phyloP scores from a whole-genome alignment of 2,888 invertebrate genomes.

The Cybosia mesomella region DNA sequence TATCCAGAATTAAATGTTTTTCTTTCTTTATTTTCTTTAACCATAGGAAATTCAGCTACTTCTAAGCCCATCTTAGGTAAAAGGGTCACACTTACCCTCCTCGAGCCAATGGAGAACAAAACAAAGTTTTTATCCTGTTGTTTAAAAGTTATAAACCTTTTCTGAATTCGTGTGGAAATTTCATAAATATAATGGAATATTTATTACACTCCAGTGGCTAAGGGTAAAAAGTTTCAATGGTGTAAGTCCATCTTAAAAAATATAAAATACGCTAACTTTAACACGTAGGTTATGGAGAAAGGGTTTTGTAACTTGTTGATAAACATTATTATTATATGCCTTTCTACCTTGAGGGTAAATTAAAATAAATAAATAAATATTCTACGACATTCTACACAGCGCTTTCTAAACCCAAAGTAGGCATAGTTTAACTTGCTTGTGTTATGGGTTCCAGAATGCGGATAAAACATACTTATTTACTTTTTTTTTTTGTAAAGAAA shows the following conservation, averaged over 20 bases:
- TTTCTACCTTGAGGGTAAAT: too few species aligned
- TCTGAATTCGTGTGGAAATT: constrained; percentile 4
- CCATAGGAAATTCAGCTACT: neutral
- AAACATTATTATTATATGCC: too few species aligned
- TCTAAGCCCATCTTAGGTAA: neutral
- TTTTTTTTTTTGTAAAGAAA: too few species aligned
- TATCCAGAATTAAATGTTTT: too few species aligned
- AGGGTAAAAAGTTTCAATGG: neutral
- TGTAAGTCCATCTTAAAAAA: constrained; percentile 1
- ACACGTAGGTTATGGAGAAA: neutral
- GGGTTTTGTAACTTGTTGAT: neutral
- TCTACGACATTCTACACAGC: too few species aligned
- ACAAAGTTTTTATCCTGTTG: neutral
- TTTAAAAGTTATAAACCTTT: constrained; percentile 1
- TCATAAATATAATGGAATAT: constrained; percentile 4
- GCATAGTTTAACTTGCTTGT: too few species aligned
- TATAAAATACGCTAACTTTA: neutral
- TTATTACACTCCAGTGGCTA: constrained; percentile 1
- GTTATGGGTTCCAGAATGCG: too few species aligned
- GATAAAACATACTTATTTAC: too few species aligned
- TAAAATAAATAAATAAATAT: too few species aligned
- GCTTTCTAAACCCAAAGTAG: too few species aligned
- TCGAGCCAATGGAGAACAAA: neutral
- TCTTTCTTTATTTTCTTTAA: too few species aligned
- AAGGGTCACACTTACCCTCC: neutral